Conservation (phyloP, 2,797 vertebrate species). For the Scolopax bukidnonensis region DNA sequence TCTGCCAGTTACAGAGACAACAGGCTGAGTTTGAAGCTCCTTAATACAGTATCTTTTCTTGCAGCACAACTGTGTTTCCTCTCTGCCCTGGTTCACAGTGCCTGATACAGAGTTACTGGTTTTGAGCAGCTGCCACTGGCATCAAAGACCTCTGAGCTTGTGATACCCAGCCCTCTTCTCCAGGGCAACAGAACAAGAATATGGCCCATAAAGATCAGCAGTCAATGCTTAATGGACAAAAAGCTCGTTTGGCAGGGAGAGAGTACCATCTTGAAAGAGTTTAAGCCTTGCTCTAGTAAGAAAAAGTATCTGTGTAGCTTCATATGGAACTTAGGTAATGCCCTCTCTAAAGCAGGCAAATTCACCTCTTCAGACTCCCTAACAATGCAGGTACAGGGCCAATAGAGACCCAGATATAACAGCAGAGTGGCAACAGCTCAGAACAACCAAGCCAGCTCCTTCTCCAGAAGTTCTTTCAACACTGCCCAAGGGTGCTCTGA, state of each 20-base stretch:
- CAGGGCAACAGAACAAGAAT: background rate
- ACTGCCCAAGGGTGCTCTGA: background rate
- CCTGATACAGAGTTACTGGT: background rate
- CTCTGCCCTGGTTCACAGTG: background rate
- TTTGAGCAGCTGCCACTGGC: background rate
- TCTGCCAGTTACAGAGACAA: background rate
- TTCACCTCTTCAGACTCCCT: background rate
- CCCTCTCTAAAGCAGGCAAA: background rate
- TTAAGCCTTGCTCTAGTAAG: background rate
- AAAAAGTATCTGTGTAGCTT: background rate
- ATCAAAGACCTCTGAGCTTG: background rate
- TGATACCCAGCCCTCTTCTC: background rate
- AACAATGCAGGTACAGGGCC: background rate
- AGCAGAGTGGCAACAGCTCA: background rate
- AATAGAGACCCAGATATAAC: background rate
- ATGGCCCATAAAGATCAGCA: background rate
- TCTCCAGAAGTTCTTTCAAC: background rate
- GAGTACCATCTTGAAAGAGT: background rate
- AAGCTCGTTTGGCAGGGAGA: background rate
- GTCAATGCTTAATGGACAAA: background rate
- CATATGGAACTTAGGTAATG: background rate
- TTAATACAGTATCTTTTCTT: background rate
- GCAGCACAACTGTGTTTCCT: background rate
- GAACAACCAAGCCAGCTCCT: background rate
- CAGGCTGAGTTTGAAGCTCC: background rate